A percentile compares a stretch with the other conserved stretches of the same genome.
phyloP scores from a whole-genome alignment of 1,140 invertebrate genomes.

The Pseudomyrmex concolor region DNA sequence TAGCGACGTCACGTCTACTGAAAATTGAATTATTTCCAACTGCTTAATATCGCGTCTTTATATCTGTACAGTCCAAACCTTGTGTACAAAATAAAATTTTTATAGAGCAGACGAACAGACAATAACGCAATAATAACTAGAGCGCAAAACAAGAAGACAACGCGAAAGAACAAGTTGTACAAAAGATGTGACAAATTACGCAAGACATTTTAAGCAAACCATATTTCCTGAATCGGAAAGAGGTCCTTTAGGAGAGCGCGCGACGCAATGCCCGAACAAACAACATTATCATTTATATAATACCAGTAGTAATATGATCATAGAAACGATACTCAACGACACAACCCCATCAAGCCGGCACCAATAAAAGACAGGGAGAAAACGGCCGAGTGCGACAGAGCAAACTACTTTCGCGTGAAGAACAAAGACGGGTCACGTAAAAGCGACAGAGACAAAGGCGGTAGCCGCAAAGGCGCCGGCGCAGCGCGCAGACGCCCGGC shows the following conservation, averaged over 20 bases:
- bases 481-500: constrained; percentile 74
- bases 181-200: not conserved
- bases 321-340: constrained; percentile 22
- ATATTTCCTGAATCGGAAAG: not conserved
- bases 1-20: not conserved
- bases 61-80: no score
- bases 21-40: not conserved
- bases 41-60: no score
- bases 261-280: not conserved
- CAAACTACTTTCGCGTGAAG: constrained; percentile 11
- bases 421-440: not conserved
- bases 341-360: not conserved
- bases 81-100: no score
- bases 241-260: constrained; percentile 5
- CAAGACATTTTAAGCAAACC: not conserved
- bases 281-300: constrained; percentile 24
- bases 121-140: not conserved
- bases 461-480: constrained; percentile 20
- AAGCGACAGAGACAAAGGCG: not conserved
- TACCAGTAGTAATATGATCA: constrained; percentile 1
- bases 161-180: not conserved
- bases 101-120: no score
- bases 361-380: not conserved
- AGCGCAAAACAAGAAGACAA: not conserved
- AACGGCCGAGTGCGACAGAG: constrained; percentile 10